Evolutionary conservation across 1,140 invertebrate species (phyloP).

Genomic region (Dolichoris vasculosae): DNA sequence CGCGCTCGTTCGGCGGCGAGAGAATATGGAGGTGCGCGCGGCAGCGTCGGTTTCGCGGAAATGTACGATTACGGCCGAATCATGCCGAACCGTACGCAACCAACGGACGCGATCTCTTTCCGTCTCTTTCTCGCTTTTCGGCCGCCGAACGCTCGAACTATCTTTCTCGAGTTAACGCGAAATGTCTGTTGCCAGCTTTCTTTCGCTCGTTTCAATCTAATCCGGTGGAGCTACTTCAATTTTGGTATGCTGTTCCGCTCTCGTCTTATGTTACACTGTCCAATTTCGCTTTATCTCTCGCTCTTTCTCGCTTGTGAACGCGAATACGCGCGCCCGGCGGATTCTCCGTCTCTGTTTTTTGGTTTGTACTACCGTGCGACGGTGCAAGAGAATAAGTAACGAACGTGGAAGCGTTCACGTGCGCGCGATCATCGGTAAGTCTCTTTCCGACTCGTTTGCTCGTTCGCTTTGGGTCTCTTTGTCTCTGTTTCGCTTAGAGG

Average conservation of each 20-base stretch:
- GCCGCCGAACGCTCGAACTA: not conserved
- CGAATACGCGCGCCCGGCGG: no score
- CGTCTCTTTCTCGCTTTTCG: not conserved
- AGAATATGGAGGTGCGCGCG: slow-evolving; percentile 53
- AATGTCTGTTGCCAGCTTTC: not conserved
- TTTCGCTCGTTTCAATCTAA: slow-evolving; percentile 28
- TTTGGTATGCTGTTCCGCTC: not conserved
- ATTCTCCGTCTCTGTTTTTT: not conserved
- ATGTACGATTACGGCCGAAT: slow-evolving; percentile 60
- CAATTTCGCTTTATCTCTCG: not conserved
- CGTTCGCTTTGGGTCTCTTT: slow-evolving; percentile 13
- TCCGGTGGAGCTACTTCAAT: slow-evolving; percentile 23
- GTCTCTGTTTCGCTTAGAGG: slow-evolving; percentile 5
- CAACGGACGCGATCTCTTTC: not conserved
- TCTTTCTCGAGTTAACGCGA: not conserved
- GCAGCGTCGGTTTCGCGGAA: slow-evolving; percentile 48
- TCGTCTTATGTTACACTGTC: not conserved
- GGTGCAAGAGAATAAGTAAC: slow-evolving; percentile 2
- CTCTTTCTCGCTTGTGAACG: no score
- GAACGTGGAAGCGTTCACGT: slow-evolving; percentile 9
- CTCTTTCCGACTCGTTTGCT: not conserved
- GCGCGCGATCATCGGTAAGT: not conserved
- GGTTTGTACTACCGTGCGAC: not conserved
- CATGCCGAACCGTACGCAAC: slow-evolving; percentile 29
- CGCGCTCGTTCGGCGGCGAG: slow-evolving; percentile 47